Base-by-base conservation (phyloP, 2,113 vertebrate genomes). In the Atrichornis clamosus region DNA sequence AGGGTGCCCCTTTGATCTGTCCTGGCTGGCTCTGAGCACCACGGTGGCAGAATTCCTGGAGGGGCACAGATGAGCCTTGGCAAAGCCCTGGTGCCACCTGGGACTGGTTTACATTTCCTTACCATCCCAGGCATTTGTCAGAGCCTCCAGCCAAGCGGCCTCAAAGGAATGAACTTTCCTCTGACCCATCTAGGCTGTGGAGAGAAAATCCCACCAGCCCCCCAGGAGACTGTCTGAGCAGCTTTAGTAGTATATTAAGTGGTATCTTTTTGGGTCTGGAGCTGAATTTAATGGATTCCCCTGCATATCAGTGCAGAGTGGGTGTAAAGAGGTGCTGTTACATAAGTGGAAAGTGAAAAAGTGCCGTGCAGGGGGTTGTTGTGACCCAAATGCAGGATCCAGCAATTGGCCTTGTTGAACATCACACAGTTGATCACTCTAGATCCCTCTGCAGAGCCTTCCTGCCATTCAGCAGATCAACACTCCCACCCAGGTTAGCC, bases 61-160 rank as follows among this genome's bases (percentile, higher is more conserved):
- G 30, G 55, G 44, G 46, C 89, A 9, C 18, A n/a, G 65, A 88
- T 49, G 72, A 89, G 58, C n/a, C 52, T 87, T 90, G 89, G 89
- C 79, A 95, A 77, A 64, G 63, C 50, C 2, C 0, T 24, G 27
- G 33, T 21, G 44, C 75, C 87, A 76, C 94, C 77, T 73, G 82
- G 89, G 75, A 39, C 69, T 53, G 41, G 27, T 84, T 84, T 79
- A 89, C 2, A 3, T 88, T 93, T 94, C 77, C 87, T 82, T 68
- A 23, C 68, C 55, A 55, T 68, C 26, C 58, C 49, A 70, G 44
- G 49, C 60, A 52, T 87, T 87, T 80, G 79, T 84, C 64, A 94
- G 55, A 97, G 37, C 41, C 59, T 89, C 9, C 42, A 72, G 85
- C 44, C 35, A 88, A 95, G 33, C 1, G 27, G 68, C 39, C 80